A percentile compares a stretch with the other conserved stretches of the same genome.
Evolutionary conservation across 2,113 vertebrate species (phyloP).

Genomic region (Chlamydotis undulata): DNA sequence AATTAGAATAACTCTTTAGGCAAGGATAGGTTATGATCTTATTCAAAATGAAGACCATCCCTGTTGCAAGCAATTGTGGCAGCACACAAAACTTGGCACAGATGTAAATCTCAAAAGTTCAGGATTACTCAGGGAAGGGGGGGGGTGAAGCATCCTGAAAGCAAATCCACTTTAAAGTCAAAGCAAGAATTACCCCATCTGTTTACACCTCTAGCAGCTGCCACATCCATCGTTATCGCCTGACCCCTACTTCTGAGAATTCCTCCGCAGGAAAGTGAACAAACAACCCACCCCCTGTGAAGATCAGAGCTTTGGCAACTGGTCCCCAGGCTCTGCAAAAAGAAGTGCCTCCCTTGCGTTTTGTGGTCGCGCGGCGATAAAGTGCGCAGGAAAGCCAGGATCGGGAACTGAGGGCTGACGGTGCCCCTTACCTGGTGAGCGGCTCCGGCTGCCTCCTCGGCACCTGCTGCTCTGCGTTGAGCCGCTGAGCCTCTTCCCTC

Average conservation of each 20-base stretch:
- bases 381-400: rapidly evolving
- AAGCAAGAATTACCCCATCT: neutral
- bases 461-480: neutral
- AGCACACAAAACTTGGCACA: neutral
- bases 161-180: neutral
- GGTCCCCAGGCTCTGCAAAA: neutral
- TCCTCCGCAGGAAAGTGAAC: neutral
- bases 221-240: neutral
- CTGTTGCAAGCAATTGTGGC: neutral
- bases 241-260: neutral
- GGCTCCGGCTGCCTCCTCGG: neutral
- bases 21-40: neutral
- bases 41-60: neutral
- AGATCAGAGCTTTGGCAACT: neutral
- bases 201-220: too few relatives aligned
- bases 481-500: neutral
- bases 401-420: rapidly evolving
- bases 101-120: neutral
- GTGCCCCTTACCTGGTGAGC: constrained; percentile 23
- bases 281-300: rapidly evolving
- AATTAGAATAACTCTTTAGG: neutral
- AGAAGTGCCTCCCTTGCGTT: neutral
- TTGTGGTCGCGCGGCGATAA: rapidly evolving
- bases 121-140: neutral
- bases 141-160: neutral